Base-by-base conservation (phyloP, 2,113 vertebrate genomes). In the Micronycteris hirsuta region DNA sequence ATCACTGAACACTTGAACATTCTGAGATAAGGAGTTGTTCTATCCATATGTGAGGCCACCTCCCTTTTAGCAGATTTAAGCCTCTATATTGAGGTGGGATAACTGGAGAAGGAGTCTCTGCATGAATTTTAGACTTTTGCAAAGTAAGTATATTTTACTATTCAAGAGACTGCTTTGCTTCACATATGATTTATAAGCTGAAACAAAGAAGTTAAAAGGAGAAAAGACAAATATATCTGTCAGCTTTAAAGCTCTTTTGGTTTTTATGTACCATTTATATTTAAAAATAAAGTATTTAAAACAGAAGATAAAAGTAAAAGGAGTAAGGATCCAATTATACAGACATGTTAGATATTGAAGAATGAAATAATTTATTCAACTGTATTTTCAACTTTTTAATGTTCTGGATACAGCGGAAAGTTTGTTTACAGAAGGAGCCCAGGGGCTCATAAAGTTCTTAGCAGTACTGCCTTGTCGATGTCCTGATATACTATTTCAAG, bases 241-340 rank as follows among this genome's bases (percentile, higher is more conserved):
- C 49, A 73, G 24, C 8, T 74, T 94, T 82, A 84, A 93, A 86
- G 4, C 6, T 58, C 24, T 31, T 47, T 91, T 76, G 9, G 17
- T 9, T 89, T 92, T 87, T 52, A 58, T 56, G 15, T 47, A 38
- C 14, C 15, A 61, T 38, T 43, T 76, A 12, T 80, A 77, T 61
- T 61, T 28, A 73, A 90, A 94, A 93, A 78, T 82, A 85, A 93
- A 73, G 13, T 78, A 80, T 54, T 80, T 88, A 20, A 92, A 95
- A 87, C 45, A 54, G 93, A 95, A 9, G 19, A 31, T 90, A n/a
- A n/a, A n/a, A n/a, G 17, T 5, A 56, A 36, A 80, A 80, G 13
- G 1, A 86, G 19, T 41, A 33, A 38, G 12, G 31, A 68, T 54
- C 58, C 77, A 87, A 68, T 76, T 95, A 54, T 78, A 36, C 4